These are phyloP conservation scores for Panagrolaimus sp. DNA, from an alignment of 1,140 invertebrate genomes.

Conservation along the genomic window DNA sequence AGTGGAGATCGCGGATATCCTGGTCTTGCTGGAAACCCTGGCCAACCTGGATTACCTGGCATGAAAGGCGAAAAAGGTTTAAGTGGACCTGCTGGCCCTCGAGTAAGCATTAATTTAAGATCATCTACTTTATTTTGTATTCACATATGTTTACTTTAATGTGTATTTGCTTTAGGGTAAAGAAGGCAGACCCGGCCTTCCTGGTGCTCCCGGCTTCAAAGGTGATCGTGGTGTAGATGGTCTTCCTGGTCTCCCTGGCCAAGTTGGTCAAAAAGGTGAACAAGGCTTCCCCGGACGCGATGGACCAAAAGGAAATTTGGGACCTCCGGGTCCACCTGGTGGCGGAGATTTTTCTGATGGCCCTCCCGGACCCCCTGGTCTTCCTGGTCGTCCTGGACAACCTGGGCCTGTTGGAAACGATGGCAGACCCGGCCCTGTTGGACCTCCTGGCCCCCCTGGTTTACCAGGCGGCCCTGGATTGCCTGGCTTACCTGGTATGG, in stretches of 20 bases:
- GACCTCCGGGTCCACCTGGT: conserved; percentile 57
- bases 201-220: conserved; percentile 56
- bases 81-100: conserved; percentile 56
- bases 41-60: conserved; percentile 54
- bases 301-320: conserved; percentile 47
- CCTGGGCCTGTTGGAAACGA: conserved; percentile 48
- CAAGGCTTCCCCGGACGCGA: conserved; percentile 51
- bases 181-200: conserved; percentile 53
- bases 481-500: conserved; percentile 36
- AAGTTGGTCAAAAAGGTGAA: conserved; percentile 53
- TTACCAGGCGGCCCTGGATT: conserved; percentile 40
- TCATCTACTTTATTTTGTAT: neutral
- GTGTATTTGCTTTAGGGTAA: conserved; percentile 49
- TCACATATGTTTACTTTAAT: conserved; percentile 14
- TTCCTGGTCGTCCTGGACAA: conserved; percentile 47
- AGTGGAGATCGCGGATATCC: conserved; percentile 54
- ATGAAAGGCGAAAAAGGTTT: conserved; percentile 59
- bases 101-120: conserved; percentile 39
- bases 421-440: conserved; percentile 48
- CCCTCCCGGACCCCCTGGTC: conserved; percentile 54
- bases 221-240: conserved; percentile 56
- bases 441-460: conserved; percentile 53
- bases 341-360: conserved; percentile 58
- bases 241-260: conserved; percentile 52
- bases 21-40: conserved; percentile 51